Percentiles rank a stretch among this genome's conserved stretches.
These are phyloP conservation scores for Alces alces DNA, from an alignment of 2,113 vertebrate genomes.

Conservation along the genomic window DNA sequence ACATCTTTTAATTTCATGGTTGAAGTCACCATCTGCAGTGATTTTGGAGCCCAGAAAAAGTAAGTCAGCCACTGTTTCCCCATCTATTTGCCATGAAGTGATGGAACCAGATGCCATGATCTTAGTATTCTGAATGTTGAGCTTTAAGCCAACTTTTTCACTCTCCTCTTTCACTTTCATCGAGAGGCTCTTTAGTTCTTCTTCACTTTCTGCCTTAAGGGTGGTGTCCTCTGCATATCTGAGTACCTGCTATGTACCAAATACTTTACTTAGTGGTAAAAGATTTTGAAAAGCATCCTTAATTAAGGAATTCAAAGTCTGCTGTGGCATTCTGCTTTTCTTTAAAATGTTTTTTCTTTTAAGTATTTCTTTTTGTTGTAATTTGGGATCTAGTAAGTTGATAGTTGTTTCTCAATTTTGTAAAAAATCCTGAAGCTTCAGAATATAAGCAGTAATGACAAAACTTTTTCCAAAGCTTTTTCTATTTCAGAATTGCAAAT, in stretches of 20 bases:
- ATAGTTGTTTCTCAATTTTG: background rate
- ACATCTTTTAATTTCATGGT: background rate
- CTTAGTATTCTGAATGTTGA: background rate
- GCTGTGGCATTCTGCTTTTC: background rate
- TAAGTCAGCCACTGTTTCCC: background rate
- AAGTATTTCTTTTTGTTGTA: background rate
- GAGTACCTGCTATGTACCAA: background rate
- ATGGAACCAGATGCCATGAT: background rate
- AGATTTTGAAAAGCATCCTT: background rate
- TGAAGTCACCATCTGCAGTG: background rate
- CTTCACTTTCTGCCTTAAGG: background rate
- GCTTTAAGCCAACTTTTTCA: background rate
- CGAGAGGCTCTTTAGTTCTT: background rate
- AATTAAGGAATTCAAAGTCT: background rate
- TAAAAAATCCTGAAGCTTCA: background rate
- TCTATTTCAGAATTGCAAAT: background rate
- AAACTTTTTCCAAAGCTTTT: background rate
- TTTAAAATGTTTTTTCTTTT: background rate
- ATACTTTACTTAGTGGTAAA: background rate
- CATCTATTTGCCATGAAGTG: background rate
- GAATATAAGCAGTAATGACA: background rate
- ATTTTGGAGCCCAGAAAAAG: background rate
- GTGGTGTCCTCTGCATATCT: background rate
- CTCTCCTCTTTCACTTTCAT: background rate
- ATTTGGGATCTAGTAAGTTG: background rate